A percentile compares a stretch with the other conserved stretches of the same genome.
Evolutionary conservation across 2,113 vertebrate species (phyloP).

Genomic region (Sminthopsis crassicaudata): DNA sequence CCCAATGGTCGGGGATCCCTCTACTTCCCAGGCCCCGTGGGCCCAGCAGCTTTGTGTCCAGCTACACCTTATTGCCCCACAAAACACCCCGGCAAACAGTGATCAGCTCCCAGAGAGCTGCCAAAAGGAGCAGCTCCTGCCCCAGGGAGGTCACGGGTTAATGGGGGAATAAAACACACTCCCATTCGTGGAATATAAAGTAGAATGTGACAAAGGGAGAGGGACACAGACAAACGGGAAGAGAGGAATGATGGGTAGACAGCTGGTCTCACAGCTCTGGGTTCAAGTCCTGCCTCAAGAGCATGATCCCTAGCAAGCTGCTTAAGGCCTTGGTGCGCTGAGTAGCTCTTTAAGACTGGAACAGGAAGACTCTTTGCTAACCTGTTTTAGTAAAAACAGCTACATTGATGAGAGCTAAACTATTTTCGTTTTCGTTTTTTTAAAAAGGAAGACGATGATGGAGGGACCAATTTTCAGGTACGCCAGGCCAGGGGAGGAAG

Average conservation of each 20-base stretch:
- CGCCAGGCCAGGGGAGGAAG: not conserved
- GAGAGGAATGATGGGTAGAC: not conserved
- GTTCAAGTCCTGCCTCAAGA: not conserved
- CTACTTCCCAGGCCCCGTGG: not conserved
- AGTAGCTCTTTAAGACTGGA: not conserved
- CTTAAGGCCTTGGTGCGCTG: not conserved
- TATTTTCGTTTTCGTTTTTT: not conserved
- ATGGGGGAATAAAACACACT: not conserved
- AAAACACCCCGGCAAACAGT: not conserved
- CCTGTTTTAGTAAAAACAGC: not conserved
- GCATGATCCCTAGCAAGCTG: no score
- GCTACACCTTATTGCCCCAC: not conserved
- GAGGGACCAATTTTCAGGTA: no score
- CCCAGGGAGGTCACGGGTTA: not conserved
- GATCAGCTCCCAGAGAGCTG: not conserved
- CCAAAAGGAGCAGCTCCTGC: not conserved
- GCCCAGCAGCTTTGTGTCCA: not conserved
- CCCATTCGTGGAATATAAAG: not conserved
- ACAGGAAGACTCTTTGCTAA: not conserved
- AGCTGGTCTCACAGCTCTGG: not conserved
- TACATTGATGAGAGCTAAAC: not conserved
- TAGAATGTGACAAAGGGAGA: fast-evolving
- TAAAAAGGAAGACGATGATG: not conserved
- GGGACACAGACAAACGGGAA: not conserved
- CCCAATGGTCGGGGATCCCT: not conserved